Base-by-base conservation (phyloP, 1,140 invertebrate species). In the Zaprionus taronus region DNA sequence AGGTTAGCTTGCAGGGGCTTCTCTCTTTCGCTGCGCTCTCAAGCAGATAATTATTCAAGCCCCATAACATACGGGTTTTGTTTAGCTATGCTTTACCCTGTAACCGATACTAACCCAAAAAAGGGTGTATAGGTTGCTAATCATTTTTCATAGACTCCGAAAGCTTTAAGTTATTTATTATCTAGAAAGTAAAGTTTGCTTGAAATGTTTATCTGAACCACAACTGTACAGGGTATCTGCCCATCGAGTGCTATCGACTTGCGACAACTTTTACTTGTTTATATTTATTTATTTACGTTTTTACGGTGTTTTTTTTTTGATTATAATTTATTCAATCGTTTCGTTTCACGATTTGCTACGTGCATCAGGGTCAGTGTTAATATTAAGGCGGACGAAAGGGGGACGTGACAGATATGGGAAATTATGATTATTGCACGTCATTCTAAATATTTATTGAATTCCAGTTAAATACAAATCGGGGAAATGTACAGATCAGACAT, bases 321-420 rank as follows among this genome's bases (percentile, higher is more conserved):
- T 26, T 24, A n/a, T 34, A 73, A 73, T 68, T 73, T 68, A 73
- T 73, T 60, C 44, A 44, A 69, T 15, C 28, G 38, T 63, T 44
- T 55, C 28, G 41, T 11, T 38, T 65, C 20, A 24, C 47, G 20
- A 22, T 22, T 51, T 26, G 64, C 51, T 26, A 66, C 63, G 53
- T 67, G 55, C 31, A 51, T 38, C 20, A 15, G 51, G 67, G 58
- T 58, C 63, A 72, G 53, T 36, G 44, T 20, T 12, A 44, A 72
- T 64, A 36, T 47, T 22, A 34, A 36, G 1, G 15, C 9, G 4
- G 5, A 15, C 44, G n/a, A 47, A 4, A 14, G 26, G 24, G 41
- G 28, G 22, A 31, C 22, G 11, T 15, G 49, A 62, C 17, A 41
- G 12, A 22, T 5, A 26, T 38, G 14, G 57, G 36, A 49, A 36